Percentiles rank a stretch among this genome's conserved stretches.
Conservation (phyloP, 2,113 vertebrate species). For the Hippocampus guttulatus region DNA sequence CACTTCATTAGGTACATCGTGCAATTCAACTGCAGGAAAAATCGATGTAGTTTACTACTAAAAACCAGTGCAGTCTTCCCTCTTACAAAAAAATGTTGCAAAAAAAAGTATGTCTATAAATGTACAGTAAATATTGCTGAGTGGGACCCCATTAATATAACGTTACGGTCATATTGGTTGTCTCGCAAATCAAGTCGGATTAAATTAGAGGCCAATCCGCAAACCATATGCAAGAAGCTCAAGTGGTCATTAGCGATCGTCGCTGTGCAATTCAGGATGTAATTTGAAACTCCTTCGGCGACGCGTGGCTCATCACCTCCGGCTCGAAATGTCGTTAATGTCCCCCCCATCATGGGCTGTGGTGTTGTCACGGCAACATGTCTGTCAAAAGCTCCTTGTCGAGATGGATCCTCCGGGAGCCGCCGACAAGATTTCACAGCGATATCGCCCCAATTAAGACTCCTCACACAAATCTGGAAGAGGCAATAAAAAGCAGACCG, state of each 20-base stretch:
- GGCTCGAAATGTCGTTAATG: constrained; percentile 35
- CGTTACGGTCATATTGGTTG: constrained; percentile 13
- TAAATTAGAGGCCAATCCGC: constrained; percentile 18
- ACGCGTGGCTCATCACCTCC: constrained; percentile 29
- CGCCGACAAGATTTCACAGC: constrained; percentile 18
- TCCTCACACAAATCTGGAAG: constrained; percentile 28
- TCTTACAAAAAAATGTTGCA: not conserved
- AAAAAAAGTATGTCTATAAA: too few species aligned
- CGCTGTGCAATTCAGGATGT: constrained; percentile 30
- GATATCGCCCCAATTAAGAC: constrained; percentile 44
- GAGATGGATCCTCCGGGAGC: constrained; percentile 16
- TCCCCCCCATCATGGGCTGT: constrained; percentile 37
- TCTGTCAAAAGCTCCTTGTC: constrained; percentile 17
- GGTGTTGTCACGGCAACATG: constrained; percentile 11
- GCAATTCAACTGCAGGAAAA: not conserved
- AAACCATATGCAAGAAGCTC: constrained; percentile 33
- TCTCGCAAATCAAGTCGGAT: constrained; percentile 19
- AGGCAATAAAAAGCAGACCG: constrained; percentile 21
- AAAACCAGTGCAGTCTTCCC: not conserved
- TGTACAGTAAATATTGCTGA: not conserved
- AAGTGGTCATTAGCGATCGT: constrained; percentile 60
- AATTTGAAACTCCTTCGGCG: constrained; percentile 61
- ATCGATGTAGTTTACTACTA: too few species aligned
- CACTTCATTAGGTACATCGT: not conserved
- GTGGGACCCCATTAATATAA: not conserved